Base-by-base conservation (phyloP, 2,113 vertebrate species). In the Lepisosteus oculatus region DNA sequence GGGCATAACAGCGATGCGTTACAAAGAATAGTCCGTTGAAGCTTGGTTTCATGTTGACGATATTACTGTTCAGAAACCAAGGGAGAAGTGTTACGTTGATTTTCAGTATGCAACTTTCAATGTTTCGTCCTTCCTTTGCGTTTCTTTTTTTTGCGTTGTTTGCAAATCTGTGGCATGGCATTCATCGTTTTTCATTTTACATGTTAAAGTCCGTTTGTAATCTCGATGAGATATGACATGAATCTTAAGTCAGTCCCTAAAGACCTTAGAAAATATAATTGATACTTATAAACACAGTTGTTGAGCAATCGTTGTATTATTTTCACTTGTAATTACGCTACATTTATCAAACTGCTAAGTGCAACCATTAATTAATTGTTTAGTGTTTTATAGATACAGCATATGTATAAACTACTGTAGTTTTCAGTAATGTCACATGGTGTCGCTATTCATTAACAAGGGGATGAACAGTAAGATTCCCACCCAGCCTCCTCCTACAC, bases 121-220 rank as follows among this genome's bases (percentile, higher is more conserved):
- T 9, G 47, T 51, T 51, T 7, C 5, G 1, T 51, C 29, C 5
- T 51, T 7, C 9, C 9, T 5, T 7, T 51, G 29, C 29, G 29
- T 1, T 29, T 29, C 29, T 29, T 29, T 29, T 29, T 29, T 29
- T 17, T 90, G 77, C 81, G 3, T 84, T 94, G 0, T 8, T 83
- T n/a, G 85, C 82, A 15, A 83, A 78, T 42, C 85, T 81, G 3
- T 43, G 88, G 1, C 83, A 86, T 29, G 17, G 17, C 6, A 63
- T 83, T 56, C 76, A 87, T 75, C 76, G 70, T 72, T 62, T 88
- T 3, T 57, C 4, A 8, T 62, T 93, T 4, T 79, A 82, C n/a
- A 74, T 94, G 55, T 80, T 89, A 65, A 92, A 94, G 76, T 74
- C 93, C 15, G 93, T 93, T 69, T 92, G 93, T 61, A 92, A 93